These are phyloP conservation scores for Gambusia holbrooki DNA, from an alignment of 2,113 vertebrate genomes.

Conservation along the genomic window DNA sequence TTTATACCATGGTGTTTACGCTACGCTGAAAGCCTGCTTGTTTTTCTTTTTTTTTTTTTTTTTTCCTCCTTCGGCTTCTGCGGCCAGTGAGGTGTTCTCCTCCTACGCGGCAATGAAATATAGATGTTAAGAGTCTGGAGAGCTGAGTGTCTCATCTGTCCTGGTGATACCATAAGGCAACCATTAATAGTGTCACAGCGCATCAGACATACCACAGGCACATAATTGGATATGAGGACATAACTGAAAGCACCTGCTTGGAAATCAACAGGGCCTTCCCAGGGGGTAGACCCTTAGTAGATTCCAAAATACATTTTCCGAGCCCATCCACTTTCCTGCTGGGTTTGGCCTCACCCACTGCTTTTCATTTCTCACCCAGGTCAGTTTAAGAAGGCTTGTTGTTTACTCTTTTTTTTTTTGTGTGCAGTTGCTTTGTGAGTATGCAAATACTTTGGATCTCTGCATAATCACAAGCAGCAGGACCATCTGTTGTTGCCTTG, in stretches of 20 bases:
- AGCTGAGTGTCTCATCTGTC: constrained; percentile 80
- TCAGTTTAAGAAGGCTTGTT: constrained; percentile 65
- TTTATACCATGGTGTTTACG: constrained; percentile 71
- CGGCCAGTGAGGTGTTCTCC: constrained; percentile 57
- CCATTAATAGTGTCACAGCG: constrained; percentile 84
- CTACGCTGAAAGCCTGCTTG: constrained; percentile 52
- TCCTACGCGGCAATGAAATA: constrained; percentile 81
- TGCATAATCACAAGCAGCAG: constrained; percentile 83
- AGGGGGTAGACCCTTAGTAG: constrained; percentile 57
- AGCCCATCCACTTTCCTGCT: constrained; percentile 41
- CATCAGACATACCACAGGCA: constrained; percentile 78
- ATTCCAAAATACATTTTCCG: constrained; percentile 57
- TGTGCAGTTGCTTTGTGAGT: constrained; percentile 61
- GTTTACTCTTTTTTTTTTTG: constrained; percentile 34
- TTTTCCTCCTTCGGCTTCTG: constrained; percentile 23
- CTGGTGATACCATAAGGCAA: constrained; percentile 82
- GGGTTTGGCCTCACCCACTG: constrained; percentile 34
- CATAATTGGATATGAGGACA: constrained; percentile 81
- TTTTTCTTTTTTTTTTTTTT: constrained; percentile 5
- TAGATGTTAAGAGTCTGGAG: constrained; percentile 82
- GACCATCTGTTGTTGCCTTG: constrained; percentile 84
- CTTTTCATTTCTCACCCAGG: constrained; percentile 59
- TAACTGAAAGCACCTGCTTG: constrained; percentile 79
- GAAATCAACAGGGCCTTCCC: constrained; percentile 74
- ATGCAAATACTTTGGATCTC: constrained; percentile 78